Evolutionary conservation across 2,113 vertebrate genomes (phyloP).

Genomic region (Myanophis thanlyinensis): DNA sequence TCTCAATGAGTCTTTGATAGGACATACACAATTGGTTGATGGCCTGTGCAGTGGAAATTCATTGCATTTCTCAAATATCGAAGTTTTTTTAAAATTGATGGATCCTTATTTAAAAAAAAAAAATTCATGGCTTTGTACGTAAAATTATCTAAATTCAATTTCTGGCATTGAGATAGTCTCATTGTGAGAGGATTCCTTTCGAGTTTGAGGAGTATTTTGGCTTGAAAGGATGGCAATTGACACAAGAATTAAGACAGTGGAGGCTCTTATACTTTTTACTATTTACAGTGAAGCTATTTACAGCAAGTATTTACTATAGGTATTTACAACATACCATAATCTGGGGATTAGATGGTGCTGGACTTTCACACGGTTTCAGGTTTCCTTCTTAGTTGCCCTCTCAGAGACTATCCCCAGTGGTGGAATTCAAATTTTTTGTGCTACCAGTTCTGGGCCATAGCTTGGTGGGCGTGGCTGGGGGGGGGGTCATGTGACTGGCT

Average conservation of each 20-base stretch:
- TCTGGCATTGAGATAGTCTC: not conserved
- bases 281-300: not conserved
- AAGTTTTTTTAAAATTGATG: not conserved
- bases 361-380: not conserved
- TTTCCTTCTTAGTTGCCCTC: not conserved
- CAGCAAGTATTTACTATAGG: not conserved
- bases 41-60: not conserved
- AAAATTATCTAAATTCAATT: not conserved
- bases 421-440: too few species aligned
- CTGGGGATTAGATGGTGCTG: too few species aligned
- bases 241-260: not conserved
- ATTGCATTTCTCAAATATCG: not conserved
- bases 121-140: not conserved
- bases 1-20: not conserved
- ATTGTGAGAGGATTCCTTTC: not conserved
- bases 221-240: not conserved
- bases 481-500: too few species aligned
- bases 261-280: not conserved
- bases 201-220: not conserved
- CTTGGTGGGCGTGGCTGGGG: too few species aligned
- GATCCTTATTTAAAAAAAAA: too few species aligned
- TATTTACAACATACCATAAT: not conserved
- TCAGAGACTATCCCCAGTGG: not conserved
- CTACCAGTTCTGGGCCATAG: too few species aligned
- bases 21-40: not conserved